Percentiles rank a stretch among this genome's conserved stretches.
These are phyloP conservation scores for Myxocyprinus asiaticus DNA, from an alignment of 2,113 vertebrate species.

Conservation along the genomic window DNA sequence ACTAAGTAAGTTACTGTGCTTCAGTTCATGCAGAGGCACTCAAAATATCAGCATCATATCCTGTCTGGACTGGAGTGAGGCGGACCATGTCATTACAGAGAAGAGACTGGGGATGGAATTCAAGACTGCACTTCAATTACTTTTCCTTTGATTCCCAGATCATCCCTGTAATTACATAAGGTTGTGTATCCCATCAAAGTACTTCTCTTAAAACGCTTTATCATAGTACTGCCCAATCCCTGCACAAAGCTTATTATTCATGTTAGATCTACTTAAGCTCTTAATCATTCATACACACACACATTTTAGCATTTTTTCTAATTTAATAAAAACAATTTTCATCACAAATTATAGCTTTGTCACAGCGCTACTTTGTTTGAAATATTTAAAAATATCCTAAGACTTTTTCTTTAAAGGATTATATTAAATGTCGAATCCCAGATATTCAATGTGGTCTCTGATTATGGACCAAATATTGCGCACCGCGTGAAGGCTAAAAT, in stretches of 20 bases:
- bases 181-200: conserved; percentile 37
- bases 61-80: neutral
- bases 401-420: too few relatives aligned
- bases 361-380: too few relatives aligned
- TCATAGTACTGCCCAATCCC: conserved; percentile 49
- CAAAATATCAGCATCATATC: too few relatives aligned
- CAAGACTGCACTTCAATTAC: neutral
- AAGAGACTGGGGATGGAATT: neutral
- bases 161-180: conserved; percentile 15
- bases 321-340: too few relatives aligned
- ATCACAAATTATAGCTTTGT: too few relatives aligned
- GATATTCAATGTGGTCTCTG: too few relatives aligned
- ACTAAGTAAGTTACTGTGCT: neutral
- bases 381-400: too few relatives aligned
- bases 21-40: too few relatives aligned
- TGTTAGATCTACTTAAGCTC: conserved; percentile 61
- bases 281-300: conserved; percentile 60
- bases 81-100: conserved; percentile 17
- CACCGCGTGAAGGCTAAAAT: too few relatives aligned
- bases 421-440: too few relatives aligned
- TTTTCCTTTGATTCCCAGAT: conserved; percentile 23
- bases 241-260: conserved; percentile 63
- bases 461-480: too few relatives aligned
- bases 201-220: conserved; percentile 46
- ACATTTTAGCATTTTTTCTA: neutral